These are phyloP conservation scores for Augochlorella aurata DNA, from an alignment of 2,888 invertebrate genomes.

Conservation along the genomic window DNA sequence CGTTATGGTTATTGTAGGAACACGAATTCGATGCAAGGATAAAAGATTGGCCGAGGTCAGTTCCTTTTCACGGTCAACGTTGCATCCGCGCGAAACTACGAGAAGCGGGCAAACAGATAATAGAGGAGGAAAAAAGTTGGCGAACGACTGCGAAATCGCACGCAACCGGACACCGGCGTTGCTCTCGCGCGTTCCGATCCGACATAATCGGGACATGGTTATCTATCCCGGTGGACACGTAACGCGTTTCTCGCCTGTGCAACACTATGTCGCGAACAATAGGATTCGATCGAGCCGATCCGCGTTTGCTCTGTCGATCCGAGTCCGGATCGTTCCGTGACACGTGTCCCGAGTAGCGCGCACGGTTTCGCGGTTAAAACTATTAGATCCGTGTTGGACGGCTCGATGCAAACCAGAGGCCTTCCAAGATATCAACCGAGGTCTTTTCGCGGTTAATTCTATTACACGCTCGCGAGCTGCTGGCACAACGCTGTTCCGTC, in stretches of 20 bases:
- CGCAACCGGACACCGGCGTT: neutral
- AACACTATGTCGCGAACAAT: neutral
- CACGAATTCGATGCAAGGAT: no score
- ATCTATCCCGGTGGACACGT: neutral
- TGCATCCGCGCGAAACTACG: neutral
- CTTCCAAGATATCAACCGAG: constrained; percentile 59
- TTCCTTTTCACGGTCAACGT: neutral
- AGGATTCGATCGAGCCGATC: neutral
- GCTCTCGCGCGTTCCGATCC: neutral
- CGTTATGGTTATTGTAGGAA: no score
- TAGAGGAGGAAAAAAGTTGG: neutral
- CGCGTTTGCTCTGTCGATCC: no score
- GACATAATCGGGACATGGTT: neutral
- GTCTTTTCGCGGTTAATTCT: constrained; percentile 60
- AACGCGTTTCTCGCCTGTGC: neutral
- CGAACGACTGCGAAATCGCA: constrained; percentile 7
- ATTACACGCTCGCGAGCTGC: constrained; percentile 45
- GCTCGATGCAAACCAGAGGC: constrained; percentile 54
- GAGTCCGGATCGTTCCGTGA: neutral
- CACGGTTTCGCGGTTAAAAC: constrained; percentile 72
- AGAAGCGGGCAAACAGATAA: neutral
- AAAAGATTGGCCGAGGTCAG: no score
- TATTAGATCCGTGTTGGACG: constrained; percentile 65
- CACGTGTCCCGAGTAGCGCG: constrained; percentile 40
- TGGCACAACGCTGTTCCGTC: neutral